Base-by-base conservation (phyloP, 2,888 invertebrate genomes). In the Lithophane semibrunnea region DNA sequence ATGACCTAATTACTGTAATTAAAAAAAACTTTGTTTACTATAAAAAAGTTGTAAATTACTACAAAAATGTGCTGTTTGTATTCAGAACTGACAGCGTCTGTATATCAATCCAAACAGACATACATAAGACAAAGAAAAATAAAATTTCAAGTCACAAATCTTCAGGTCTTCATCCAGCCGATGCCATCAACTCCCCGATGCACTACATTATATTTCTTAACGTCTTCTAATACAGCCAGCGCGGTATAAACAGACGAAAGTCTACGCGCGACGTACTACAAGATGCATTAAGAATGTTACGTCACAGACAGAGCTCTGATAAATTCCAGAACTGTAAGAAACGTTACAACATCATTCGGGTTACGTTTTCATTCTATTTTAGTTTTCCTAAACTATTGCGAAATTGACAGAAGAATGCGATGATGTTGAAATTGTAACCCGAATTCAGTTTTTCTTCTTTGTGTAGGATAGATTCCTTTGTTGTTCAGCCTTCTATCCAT, bases 241-340 rank as follows among this genome's bases (percentile, higher is more conserved):
- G 86, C 83, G 78, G 2, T 60, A 69, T 71, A 58, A 12, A 52
- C 67, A 75, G 89, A 84, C 88, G 37, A 61, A 18, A 73, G 88
- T 91, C 89, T 87, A 90, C 90, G 83, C 86, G 85, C 90, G 86
- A 91, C 91, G 91, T 92, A 91, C 91, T 90, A 94, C 95, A 95
- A 94, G 95, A 93, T 93, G 94, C 96, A 94, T 89, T 92, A 91
- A 95, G 96, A 96, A 95, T 89, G 93, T 95, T 92, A 92, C 92
- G 91, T 92, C 92, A 83, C 67, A 37, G 29, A 65, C 24, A 76
- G 52, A 82, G 69, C 73, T 85, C 79, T 79, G 79, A 79, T 70
- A 82, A 73, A 71, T 85, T 79, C 75, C 85, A 83, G 85, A 85
- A 68, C 82, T 85, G 76, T 80, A 70, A 70, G 80, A 82, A 82